Evolutionary conservation across 2,888 invertebrate species (phyloP).

Genomic region (Drosophila atripex): DNA sequence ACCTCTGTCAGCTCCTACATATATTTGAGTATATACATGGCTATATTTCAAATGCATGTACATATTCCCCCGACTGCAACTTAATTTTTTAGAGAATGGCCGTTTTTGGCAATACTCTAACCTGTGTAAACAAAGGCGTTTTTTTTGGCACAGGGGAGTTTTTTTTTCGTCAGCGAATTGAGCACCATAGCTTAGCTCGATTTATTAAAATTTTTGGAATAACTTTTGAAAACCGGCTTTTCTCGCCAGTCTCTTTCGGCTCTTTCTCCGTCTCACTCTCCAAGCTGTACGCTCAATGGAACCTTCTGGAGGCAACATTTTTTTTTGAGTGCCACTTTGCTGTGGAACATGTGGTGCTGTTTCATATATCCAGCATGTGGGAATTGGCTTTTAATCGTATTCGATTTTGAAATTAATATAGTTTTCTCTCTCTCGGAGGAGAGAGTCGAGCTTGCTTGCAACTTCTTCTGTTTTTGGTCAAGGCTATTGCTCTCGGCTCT

Average conservation of each 20-base stretch:
- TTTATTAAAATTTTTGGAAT: constrained; percentile 56
- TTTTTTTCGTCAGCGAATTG: constrained; percentile 18
- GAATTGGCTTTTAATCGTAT: constrained; percentile 44
- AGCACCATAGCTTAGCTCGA: constrained; percentile 25
- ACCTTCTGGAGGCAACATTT: constrained; percentile 60
- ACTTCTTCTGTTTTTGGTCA: constrained; percentile 8
- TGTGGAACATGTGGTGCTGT: constrained; percentile 43
- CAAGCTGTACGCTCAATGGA: constrained; percentile 53
- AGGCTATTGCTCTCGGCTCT: constrained; percentile 37
- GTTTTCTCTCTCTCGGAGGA: neutral
- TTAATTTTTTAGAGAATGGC: constrained; percentile 20
- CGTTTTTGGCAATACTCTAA: constrained; percentile 21
- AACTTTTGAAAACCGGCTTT: constrained; percentile 63
- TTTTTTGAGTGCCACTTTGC: constrained; percentile 22
- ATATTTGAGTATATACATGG: neutral
- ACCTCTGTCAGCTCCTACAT: neutral
- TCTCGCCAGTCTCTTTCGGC: constrained; percentile 17
- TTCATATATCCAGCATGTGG: constrained; percentile 28
- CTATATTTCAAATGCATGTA: neutral
- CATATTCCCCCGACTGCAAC: neutral
- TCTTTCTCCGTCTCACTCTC: constrained; percentile 22
- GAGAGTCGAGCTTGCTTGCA: neutral
- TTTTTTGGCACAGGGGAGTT: too few species aligned
- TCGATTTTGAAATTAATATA: constrained; percentile 30
- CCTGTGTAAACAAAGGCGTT: too few species aligned